phyloP scores from a whole-genome alignment of 2,888 invertebrate genomes.

The Eupithecia abbreviata region DNA sequence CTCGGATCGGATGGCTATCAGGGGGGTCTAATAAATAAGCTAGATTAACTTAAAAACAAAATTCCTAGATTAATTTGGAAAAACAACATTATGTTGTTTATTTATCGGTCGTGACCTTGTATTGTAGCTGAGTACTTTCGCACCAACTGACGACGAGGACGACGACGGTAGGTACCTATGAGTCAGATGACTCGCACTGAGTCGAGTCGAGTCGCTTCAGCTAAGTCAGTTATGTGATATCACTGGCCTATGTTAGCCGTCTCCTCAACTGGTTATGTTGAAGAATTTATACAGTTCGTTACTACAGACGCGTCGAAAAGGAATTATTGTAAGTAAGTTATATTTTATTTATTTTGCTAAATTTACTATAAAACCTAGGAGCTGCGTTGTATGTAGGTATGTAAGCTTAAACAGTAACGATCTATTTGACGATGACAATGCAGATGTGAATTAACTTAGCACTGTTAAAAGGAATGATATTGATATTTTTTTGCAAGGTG shows the following conservation, averaged over 20 bases:
- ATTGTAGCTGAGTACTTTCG: not conserved
- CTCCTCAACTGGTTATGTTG: slow-evolving; percentile 56
- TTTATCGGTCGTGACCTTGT: slow-evolving; percentile 40
- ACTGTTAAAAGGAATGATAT: not conserved
- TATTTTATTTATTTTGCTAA: not conserved
- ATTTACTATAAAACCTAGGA: too few species aligned
- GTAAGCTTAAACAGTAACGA: not conserved
- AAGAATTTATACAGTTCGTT: slow-evolving; percentile 56
- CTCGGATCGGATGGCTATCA: not conserved
- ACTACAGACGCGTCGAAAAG: slow-evolving; percentile 42
- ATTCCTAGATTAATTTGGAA: slow-evolving; percentile 11
- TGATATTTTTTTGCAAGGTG: not conserved
- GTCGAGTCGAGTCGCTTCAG: too few species aligned
- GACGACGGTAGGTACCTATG: slow-evolving; percentile 11
- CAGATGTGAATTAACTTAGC: not conserved
- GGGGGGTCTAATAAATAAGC: not conserved
- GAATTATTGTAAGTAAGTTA: slow-evolving; percentile 60
- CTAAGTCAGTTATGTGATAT: slow-evolving; percentile 45
- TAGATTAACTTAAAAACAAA: slow-evolving; percentile 2
- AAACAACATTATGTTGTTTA: slow-evolving; percentile 24
- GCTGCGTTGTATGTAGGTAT: not conserved
- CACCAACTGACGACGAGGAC: not conserved
- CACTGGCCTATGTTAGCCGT: slow-evolving; percentile 42
- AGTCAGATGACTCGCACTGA: slow-evolving; percentile 17
- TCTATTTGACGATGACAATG: not conserved